These are phyloP conservation scores for Leptinotarsa rubiginosa DNA, from an alignment of 2,888 invertebrate species.

Conservation along the genomic window DNA sequence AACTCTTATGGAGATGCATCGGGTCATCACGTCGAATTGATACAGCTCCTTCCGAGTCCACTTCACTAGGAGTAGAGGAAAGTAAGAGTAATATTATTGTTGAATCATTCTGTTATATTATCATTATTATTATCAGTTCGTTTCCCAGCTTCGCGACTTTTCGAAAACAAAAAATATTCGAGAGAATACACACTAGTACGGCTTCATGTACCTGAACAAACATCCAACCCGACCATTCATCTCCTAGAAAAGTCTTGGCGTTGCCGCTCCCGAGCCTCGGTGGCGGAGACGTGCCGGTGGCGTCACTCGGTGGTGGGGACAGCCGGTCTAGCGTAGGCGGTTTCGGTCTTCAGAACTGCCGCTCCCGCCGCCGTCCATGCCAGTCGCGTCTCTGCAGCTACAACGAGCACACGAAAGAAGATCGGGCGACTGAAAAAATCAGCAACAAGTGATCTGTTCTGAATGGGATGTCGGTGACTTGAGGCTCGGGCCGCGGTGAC, in stretches of 20 bases:
- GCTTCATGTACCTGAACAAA: constrained; percentile 13
- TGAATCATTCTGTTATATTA: too few species aligned
- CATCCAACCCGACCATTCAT: constrained; percentile 10
- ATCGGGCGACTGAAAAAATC: constrained; percentile 30
- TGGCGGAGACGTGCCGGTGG: constrained; percentile 34
- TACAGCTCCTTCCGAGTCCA: too few species aligned
- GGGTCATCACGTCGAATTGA: too few species aligned
- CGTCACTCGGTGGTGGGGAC: constrained; percentile 46
- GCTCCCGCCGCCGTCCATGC: constrained; percentile 42
- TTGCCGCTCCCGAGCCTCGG: constrained; percentile 24
- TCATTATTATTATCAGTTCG: too few species aligned
- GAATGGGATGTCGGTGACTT: constrained; percentile 39
- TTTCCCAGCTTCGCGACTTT: not conserved
- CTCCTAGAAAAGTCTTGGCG: constrained; percentile 16
- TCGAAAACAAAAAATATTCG: not conserved
- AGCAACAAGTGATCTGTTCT: constrained; percentile 24
- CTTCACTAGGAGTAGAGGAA: too few species aligned
- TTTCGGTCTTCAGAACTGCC: constrained; percentile 56
- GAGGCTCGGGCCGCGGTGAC: constrained; percentile 24
- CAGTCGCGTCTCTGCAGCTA: constrained; percentile 40
- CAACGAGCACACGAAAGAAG: constrained; percentile 45
- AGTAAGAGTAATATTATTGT: too few species aligned
- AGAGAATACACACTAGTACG: not conserved
- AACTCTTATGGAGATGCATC: too few species aligned
- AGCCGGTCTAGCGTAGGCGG: constrained; percentile 58